Evolutionary conservation across 2,113 vertebrate species (phyloP).

Genomic region (Phylloscopus trochiloides): DNA sequence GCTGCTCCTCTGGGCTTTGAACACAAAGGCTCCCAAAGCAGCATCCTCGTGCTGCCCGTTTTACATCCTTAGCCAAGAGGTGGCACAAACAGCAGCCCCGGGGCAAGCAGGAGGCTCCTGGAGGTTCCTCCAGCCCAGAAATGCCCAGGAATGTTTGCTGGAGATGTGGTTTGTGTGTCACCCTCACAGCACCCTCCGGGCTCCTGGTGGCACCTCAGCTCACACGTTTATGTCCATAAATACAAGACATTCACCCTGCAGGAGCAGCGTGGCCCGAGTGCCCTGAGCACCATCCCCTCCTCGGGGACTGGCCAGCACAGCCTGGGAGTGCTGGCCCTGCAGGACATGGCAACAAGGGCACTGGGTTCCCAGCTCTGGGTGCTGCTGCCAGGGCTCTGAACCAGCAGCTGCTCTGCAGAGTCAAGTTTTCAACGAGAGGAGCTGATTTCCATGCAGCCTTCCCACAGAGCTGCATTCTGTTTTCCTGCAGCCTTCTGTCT

Average conservation of each 20-base stretch:
- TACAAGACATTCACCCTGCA: background rate
- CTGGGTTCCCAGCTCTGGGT: background rate
- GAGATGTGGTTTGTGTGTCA: background rate
- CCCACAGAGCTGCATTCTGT: conserved; percentile 53
- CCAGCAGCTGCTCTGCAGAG: background rate
- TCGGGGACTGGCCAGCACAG: background rate
- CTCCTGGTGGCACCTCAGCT: background rate
- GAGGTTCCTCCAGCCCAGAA: background rate
- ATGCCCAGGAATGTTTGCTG: background rate
- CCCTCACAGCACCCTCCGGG: background rate
- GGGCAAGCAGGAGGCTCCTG: background rate
- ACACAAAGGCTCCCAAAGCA: rapidly evolving
- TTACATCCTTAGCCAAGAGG: background rate
- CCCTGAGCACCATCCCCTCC: background rate
- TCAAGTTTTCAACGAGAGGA: background rate
- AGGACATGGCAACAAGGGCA: background rate
- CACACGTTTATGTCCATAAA: no score
- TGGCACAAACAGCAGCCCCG: background rate
- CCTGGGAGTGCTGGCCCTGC: background rate
- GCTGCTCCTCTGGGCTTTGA: background rate
- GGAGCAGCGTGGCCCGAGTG: background rate
- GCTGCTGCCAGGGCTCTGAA: background rate
- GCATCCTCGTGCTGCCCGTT: background rate
- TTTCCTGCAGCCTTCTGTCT: conserved; percentile 49
- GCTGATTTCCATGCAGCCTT: conserved; percentile 40